These are phyloP conservation scores for Pangasius macronema DNA, from an alignment of 2,797 vertebrate species.

Conservation along the genomic window DNA sequence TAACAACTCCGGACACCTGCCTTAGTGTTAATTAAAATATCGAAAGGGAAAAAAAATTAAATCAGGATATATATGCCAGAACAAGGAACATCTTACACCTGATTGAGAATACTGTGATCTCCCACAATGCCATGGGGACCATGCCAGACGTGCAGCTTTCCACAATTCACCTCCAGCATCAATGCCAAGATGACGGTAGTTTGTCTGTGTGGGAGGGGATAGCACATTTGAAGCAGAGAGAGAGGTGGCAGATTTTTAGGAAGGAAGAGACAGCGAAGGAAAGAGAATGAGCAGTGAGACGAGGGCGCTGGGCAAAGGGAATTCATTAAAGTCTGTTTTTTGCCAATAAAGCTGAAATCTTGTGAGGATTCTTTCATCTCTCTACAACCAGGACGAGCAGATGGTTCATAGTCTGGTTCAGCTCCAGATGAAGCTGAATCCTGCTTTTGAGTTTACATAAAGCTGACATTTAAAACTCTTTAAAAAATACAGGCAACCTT, in stretches of 20 bases:
- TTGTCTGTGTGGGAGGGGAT: constrained; percentile 49
- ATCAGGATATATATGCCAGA: background rate
- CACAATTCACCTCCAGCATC: constrained; percentile 42
- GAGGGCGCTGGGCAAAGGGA: constrained; percentile 65
- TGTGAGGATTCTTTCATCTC: constrained; percentile 66
- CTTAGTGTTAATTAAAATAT: background rate
- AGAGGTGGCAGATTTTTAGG: constrained; percentile 10
- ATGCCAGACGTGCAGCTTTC: constrained; percentile 4
- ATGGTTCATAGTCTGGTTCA: constrained; percentile 44
- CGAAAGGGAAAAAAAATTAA: background rate
- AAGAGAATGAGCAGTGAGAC: constrained; percentile 60
- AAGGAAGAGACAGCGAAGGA: constrained; percentile 28
- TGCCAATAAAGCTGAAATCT: constrained; percentile 71
- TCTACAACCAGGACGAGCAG: constrained; percentile 51
- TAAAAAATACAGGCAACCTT: background rate
- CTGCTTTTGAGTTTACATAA: constrained; percentile 25
- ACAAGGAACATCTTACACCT: constrained; percentile 11
- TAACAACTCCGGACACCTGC: background rate
- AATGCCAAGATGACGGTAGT: constrained; percentile 46
- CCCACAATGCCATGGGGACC: constrained; percentile 49
- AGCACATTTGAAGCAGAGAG: constrained; percentile 38
- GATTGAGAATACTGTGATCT: constrained; percentile 17
- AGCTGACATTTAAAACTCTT: constrained; percentile 6
- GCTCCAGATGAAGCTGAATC: constrained; percentile 38
- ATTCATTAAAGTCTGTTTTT: constrained; percentile 75